Evolutionary conservation across 2,113 vertebrate species (phyloP), one percentile per base, ranked within the genome.

Genomic region (Mus pahari): DNA sequence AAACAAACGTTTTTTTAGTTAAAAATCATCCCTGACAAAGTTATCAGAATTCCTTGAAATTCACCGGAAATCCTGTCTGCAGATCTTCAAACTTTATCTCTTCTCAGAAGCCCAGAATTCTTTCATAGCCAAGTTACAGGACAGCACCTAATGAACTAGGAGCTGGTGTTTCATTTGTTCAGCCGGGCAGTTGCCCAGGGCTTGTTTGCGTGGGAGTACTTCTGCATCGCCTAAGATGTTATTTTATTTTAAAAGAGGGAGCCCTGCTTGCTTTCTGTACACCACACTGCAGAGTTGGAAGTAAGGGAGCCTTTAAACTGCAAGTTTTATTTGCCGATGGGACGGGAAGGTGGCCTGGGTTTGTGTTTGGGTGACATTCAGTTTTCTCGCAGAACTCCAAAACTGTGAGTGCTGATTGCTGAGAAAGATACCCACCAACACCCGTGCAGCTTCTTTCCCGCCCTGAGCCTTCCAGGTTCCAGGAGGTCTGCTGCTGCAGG

Each of bases 11-110:
- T 94, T 90, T 90, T 90, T 89, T 14, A 64, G 77, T 86, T 71
- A 53, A 74, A 55, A 77, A 62, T 88, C 77, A 31, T 89, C 42
- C 12, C 58, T 74, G 91, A 68, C 39, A 42, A 93, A 83, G n/a
- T 91, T 53, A 92, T 42, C 17, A 13, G 53, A 60, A 81, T 87
- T 81, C 84, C 84, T 73, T 79, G 62, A 94, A 70, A 86, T 92
- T 71, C 48, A 74, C 48, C 75, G 87, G 81, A 93, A 92, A 77
- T 77, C 84, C 58, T 60, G 24, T 19, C 26, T 33, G 14, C 33
- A 5, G n/a, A 66, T 89, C 82, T 83, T 70, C 73, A 75, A 86
- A 95, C 77, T 36, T 92, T 24, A 53, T 84, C 79, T 66, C 42
- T 74, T 75, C 81, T 60, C 39, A 7, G 62, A 78, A 53, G 22